Base-by-base conservation (phyloP, 1,140 invertebrate species). In the Aricia agestis region DNA sequence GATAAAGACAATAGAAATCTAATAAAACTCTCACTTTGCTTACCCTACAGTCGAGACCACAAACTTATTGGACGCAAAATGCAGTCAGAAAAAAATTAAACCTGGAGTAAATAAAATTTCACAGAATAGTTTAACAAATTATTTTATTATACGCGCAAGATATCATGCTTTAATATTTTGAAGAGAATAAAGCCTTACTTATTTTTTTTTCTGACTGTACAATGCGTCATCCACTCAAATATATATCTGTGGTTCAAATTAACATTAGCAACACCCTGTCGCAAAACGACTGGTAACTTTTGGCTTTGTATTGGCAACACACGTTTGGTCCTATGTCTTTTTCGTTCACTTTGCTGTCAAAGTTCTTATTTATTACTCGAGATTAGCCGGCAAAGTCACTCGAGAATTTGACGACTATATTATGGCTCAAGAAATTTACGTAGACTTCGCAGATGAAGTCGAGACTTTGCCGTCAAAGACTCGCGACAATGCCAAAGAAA, bases 281-380 rank as follows among this genome's bases (percentile, higher is more conserved):
- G 59, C 18, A 25, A 63, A 25, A 11, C 59, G 19, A 63, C 59
- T 19, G 59, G 59, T 63, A 63, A 63, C 59, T 63, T 63, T 63
- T 63, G 59, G 59, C 59, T 63, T 19, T 19, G 17, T 19, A 63
- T 63, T 63, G 59, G 59, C 59, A 63, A 63, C 58, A 59, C n/a
- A 59, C 59, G 19, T 63, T 63, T 63, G 59, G 59, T 63, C 59
- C 59, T 19, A 63, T 63, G 59, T 63, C 59, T 63, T 63, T 63
- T 19, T 63, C 59, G 19, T 19, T 18, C 59, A 63, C 59, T 63
- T 63, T 63, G 59, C 59, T 59, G 6, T 59, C 58, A 18, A 59
- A 59, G 59, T 63, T 63, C 18, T 19, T 11, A 18, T n/a, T 11
- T 61, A 17, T 11, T 10, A 52, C 45, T 52, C 45, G 45, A 52